Evolutionary conservation across 2,113 vertebrate genomes (phyloP), one percentile per base, ranked within the genome.

Genomic region (Cepphus grylle): DNA sequence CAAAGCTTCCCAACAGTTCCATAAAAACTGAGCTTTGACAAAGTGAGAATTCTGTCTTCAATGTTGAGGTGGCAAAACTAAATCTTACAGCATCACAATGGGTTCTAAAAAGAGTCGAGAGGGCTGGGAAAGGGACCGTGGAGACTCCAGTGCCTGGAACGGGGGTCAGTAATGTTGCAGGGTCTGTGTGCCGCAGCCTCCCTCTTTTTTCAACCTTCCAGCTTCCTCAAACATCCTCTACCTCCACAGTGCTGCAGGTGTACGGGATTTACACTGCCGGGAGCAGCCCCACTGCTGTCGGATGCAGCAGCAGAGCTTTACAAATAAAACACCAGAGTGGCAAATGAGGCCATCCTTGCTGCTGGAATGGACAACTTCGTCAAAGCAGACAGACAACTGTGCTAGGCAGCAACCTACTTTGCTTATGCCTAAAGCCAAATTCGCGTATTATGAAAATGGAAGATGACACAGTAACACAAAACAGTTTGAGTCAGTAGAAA

Each of bases 401-500:
- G 69, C 47, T 80, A 62, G 2, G 11, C 65, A 90, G 78, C 78
- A 94, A 59, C 26, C 77, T 93, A 45, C 80, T 96, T 89, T 78
- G 86, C 45, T 82, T 92, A 53, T n/a, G 77, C 91, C 89, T 91
- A 67, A 85, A 96, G 94, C n/a, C 70, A 96, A 67, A 81, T 81
- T 45, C 93, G 86, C 23, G 9, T 81, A 45, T 81, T 94, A 87
- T 79, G 84, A 89, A 97, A 95, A 94, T 90, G 49, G 52, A 82
- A 96, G 84, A 59, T 82, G 92, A 90, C 93, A 94, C 66, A 92
- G 19, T 56, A 94, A 87, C 53, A 91, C 53, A 40, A 53, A 91
- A 42, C 53, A 88, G 38, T 92, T 89, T 80, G 81, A 96, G 90
- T 61, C 90, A 94, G 66, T 67, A 90, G 71, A 80, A 87, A 90